phyloP scores from a whole-genome alignment of 2,113 vertebrate genomes.

The Embiotoca jacksoni region DNA sequence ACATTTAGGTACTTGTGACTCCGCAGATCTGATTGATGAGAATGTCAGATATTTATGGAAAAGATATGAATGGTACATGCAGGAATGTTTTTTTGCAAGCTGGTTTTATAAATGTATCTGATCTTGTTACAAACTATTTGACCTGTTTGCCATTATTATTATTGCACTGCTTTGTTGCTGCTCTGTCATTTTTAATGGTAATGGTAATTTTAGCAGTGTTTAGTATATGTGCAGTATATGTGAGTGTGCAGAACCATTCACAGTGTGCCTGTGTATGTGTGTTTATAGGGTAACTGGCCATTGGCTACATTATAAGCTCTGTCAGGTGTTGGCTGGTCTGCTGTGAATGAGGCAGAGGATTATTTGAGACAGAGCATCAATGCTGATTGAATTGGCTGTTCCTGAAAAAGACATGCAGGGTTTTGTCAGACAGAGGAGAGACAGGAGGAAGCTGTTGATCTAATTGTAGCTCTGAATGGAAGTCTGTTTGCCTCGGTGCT shows the following conservation, averaged over 20 bases:
- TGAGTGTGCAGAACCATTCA: too few species aligned
- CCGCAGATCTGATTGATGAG: not conserved
- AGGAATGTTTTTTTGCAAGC: not conserved
- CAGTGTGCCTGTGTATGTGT: not conserved
- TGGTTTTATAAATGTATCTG: not conserved
- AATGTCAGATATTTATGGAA: slow-evolving; percentile 2
- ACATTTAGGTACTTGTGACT: not conserved
- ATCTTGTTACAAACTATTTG: not conserved
- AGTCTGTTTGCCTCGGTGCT: slow-evolving; percentile 5
- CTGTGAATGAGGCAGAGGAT: slow-evolving; percentile 61
- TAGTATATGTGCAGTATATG: too few species aligned
- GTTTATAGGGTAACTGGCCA: slow-evolving; percentile 4
- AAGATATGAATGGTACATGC: not conserved
- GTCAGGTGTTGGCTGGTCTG: slow-evolving; percentile 60
- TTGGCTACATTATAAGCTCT: not conserved
- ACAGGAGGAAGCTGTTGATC: slow-evolving; percentile 55
- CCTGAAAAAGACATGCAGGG: slow-evolving; percentile 60
- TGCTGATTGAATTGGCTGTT: slow-evolving; percentile 71
- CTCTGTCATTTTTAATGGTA: not conserved
- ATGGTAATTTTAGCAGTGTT: not conserved
- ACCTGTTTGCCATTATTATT: not conserved
- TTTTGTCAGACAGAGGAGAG: slow-evolving; percentile 49
- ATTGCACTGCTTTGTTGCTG: not conserved
- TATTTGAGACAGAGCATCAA: slow-evolving; percentile 60
- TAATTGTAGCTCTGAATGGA: slow-evolving; percentile 51